A percentile compares a stretch with the other conserved stretches of the same genome.
phyloP scores from a whole-genome alignment of 2,113 vertebrate species.

The Rattus rattus region DNA sequence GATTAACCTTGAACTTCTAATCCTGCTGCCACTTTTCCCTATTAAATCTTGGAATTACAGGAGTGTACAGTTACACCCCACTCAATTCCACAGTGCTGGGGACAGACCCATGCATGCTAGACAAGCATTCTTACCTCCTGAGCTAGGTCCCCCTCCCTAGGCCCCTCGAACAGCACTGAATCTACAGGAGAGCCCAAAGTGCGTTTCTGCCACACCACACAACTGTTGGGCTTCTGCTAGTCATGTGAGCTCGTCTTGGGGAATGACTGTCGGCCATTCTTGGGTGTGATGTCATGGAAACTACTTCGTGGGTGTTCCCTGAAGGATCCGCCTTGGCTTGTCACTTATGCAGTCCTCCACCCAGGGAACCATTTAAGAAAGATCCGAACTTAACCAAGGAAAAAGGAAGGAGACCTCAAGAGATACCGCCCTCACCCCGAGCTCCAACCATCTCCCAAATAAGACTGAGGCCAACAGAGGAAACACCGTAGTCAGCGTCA shows the following conservation, averaged over 20 bases:
- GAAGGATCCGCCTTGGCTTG: not conserved
- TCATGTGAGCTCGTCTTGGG: fast-evolving
- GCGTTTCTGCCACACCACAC: fast-evolving
- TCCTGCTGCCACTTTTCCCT: not conserved
- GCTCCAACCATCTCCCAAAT: not conserved
- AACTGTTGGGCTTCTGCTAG: fast-evolving
- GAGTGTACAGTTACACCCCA: too few relatives aligned
- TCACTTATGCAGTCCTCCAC: not conserved
- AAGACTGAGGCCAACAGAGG: not conserved
- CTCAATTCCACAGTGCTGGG: too few relatives aligned
- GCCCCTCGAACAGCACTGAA: not conserved
- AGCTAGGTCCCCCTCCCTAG: too few relatives aligned
- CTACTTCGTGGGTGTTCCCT: not conserved
- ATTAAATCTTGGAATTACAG: not conserved
- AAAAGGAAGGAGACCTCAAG: not conserved
- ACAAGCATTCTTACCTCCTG: not conserved
- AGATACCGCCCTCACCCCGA: not conserved
- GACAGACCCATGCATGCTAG: not conserved
- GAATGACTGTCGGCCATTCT: not conserved
- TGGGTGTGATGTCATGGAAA: fast-evolving
- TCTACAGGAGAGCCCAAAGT: not conserved
- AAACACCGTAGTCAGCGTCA: not conserved
- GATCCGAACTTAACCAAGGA: not conserved
- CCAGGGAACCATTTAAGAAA: not conserved
- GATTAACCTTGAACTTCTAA: not conserved